Base-by-base conservation (phyloP, 2,888 invertebrate genomes). In the Aporophyla lueneburgensis region DNA sequence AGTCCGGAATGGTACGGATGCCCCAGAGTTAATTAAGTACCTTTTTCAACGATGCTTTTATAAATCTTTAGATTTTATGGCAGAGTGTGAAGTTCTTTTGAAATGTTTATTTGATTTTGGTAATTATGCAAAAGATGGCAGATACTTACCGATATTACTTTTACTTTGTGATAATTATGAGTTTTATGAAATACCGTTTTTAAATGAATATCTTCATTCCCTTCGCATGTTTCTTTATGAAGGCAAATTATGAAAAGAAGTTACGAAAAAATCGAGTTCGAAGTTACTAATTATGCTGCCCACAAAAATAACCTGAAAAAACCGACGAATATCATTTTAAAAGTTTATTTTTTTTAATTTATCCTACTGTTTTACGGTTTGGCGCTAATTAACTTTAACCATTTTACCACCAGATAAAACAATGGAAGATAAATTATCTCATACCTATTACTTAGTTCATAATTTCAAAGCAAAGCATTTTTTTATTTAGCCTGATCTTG, bases 1-100 rank as follows among this genome's bases (percentile, higher is more conserved):
- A 65, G 74, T 40, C 61, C 24, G 33, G 24, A 53, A 74, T 73
- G 68, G 68, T 81, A 69, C 53, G 58, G 71, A 74, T 61, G 51
- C 46, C 56, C 24, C 65, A 56, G 63, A 76, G 65, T 78, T 85
- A 83, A 86, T 86, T 74, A 80, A 78, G 65, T 63, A 69, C 33
- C 63, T 71, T n/a, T 71, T 71, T 27, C 49, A 67, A 70, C 40
- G 46, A 27, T 56, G 27, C 61, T 75, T 67, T 76, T 77, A 51
- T 56, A 68, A 56, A 81, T 75, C 66, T 79, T 69, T 40, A 56
- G 27, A 43, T 61, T 75, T 76, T 70, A 65, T 24, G 16, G 24
- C 24, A 27, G 12, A 68, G 53, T 59, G 54, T 59, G 21, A 46
- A 71, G 59, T 53, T 40, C 7, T 70, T 70, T 6, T 21, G 27